Percentiles rank a stretch among this genome's conserved stretches.
Evolutionary conservation across 2,797 vertebrate genomes (phyloP).

Genomic region (Amblyraja radiata): DNA sequence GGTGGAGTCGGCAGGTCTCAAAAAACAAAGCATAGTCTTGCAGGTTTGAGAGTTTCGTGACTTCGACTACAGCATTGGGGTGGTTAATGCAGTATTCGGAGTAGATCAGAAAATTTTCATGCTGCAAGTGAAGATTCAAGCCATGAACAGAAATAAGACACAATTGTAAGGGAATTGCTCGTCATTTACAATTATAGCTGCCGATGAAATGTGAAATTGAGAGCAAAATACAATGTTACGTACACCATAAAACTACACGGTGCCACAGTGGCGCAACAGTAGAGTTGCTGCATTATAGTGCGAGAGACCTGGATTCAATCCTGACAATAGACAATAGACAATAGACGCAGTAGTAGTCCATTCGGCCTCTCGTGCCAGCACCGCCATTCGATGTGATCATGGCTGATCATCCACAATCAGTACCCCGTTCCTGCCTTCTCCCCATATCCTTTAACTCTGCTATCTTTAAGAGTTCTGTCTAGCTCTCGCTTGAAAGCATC

Average conservation of each 20-base stretch:
- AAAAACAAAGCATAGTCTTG: constrained; percentile 23
- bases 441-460: too few relatives aligned
- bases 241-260: background rate
- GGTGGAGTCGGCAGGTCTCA: constrained; percentile 30
- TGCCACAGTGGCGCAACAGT: too few relatives aligned
- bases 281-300: too few relatives aligned
- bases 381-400: too few relatives aligned
- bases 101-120: constrained; percentile 19
- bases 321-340: too few relatives aligned
- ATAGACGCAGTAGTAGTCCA: too few relatives aligned
- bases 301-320: too few relatives aligned
- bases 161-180: background rate
- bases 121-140: background rate
- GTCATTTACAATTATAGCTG: background rate
- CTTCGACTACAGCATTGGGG: background rate
- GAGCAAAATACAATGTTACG: background rate
- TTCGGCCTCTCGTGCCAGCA: too few relatives aligned
- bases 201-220: background rate
- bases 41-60: background rate
- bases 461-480: too few relatives aligned
- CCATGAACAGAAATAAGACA: background rate
- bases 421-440: too few relatives aligned
- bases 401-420: too few relatives aligned
- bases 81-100: constrained; percentile 33
- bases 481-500: too few relatives aligned